Percentiles rank a stretch among this genome's conserved stretches.
phyloP scores from a whole-genome alignment of 2,888 invertebrate species.

The Eilema sororculum region DNA sequence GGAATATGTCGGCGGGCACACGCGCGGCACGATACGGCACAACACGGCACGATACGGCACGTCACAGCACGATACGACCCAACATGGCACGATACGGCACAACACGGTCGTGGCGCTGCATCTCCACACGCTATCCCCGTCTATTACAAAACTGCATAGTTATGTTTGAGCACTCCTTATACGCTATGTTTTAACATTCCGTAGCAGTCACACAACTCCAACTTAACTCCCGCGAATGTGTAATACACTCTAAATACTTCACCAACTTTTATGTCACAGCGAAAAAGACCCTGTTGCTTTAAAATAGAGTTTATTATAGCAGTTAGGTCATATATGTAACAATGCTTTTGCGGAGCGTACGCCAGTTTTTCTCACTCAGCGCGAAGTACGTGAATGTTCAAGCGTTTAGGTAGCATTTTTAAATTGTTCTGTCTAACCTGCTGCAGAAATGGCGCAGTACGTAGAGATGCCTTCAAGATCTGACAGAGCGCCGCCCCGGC shows the following conservation, averaged over 20 bases:
- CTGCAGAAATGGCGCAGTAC: constrained; percentile 41
- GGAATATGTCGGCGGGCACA: constrained; percentile 24
- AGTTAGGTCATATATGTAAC: constrained; percentile 27
- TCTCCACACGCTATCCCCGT: constrained; percentile 19
- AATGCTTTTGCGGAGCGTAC: constrained; percentile 49
- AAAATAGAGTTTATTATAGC: constrained; percentile 21
- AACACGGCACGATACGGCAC: background rate
- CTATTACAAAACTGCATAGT: constrained; percentile 51
- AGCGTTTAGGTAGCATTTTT: constrained; percentile 57
- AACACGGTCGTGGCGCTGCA: background rate
- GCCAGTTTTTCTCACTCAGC: constrained; percentile 57
- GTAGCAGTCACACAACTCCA: constrained; percentile 58
- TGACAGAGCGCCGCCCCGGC: background rate
- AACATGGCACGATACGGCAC: background rate
- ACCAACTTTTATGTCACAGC: constrained; percentile 26
- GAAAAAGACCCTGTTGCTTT: constrained; percentile 28
- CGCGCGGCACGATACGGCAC: background rate
- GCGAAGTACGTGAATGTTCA: constrained; percentile 54
- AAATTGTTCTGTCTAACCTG: constrained; percentile 54
- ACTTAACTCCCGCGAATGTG: constrained; percentile 67
- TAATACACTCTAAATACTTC: constrained; percentile 64
- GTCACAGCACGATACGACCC: background rate
- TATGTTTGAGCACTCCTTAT: constrained; percentile 33
- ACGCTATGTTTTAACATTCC: constrained; percentile 60
- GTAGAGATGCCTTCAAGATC: constrained; percentile 13